These are phyloP conservation scores for Mallotus villosus DNA, from an alignment of 2,797 vertebrate genomes.

Conservation along the genomic window DNA sequence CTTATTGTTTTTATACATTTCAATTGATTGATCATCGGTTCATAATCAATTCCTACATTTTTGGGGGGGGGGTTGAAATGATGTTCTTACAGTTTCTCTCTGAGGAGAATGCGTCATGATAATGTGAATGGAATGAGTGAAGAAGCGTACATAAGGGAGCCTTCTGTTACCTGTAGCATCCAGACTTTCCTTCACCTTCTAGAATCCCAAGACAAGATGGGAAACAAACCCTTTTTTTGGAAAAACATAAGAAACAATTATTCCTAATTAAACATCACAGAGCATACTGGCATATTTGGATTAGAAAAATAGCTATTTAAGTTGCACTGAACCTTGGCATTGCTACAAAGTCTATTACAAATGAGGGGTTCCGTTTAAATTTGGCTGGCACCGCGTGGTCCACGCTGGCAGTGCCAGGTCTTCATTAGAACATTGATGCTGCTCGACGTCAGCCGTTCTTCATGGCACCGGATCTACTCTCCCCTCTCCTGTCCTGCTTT, in stretches of 20 bases:
- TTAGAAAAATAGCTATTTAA: constrained; percentile 64
- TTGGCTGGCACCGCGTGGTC: constrained; percentile 58
- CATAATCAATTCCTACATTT: too few relatives aligned
- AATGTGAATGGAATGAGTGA: too few relatives aligned
- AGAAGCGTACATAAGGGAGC: too few relatives aligned
- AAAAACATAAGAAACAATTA: constrained; percentile 78
- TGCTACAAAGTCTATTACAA: constrained; percentile 70
- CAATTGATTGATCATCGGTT: too few relatives aligned
- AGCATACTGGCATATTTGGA: constrained; percentile 69
- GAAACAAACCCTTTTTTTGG: constrained; percentile 20
- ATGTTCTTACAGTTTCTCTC: too few relatives aligned
- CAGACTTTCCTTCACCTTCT: too few relatives aligned
- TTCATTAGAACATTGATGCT: constrained; percentile 49
- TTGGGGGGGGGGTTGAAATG: too few relatives aligned
- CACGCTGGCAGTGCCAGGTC: constrained; percentile 56
- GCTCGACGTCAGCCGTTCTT: constrained; percentile 1
- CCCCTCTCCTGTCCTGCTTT: constrained; percentile 30
- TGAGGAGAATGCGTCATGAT: too few relatives aligned
- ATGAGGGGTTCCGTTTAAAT: constrained; percentile 57
- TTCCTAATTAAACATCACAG: constrained; percentile 80
- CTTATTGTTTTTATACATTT: too few relatives aligned
- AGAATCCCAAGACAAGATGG: background rate
- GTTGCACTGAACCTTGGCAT: constrained; percentile 72
- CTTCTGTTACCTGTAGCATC: background rate
- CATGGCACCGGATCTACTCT: constrained; percentile 15